Conservation (phyloP, 1,140 invertebrate genomes). For the Nasonia giraulti region DNA sequence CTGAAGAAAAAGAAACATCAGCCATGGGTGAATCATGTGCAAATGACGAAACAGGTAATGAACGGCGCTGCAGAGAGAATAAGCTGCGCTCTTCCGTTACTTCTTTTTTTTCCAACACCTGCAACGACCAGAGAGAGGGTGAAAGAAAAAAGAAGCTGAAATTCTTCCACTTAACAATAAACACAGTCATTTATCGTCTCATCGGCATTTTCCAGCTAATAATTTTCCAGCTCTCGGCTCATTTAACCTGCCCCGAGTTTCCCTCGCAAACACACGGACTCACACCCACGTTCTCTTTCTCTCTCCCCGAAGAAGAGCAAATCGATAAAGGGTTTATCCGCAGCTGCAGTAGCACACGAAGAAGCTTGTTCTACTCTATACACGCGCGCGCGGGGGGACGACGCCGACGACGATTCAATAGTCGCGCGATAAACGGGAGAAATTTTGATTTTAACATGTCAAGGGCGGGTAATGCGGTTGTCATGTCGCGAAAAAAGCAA, state of each 20-base stretch:
- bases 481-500: conserved; percentile 3
- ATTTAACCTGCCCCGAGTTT: neutral
- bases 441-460: conserved; percentile 18
- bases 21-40: conserved; percentile 2
- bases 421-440: neutral
- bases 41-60: conserved; percentile 22
- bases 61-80: neutral
- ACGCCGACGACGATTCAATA: neutral
- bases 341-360: neutral
- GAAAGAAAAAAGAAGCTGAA: neutral
- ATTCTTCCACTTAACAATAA: conserved; percentile 7
- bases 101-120: neutral
- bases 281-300: neutral
- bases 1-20: conserved; percentile 1
- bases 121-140: neutral
- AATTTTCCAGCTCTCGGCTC: conserved; percentile 26
- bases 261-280: neutral
- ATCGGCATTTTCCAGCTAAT: conserved; percentile 36
- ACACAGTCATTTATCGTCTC: conserved; percentile 22
- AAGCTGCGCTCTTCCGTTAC: conserved; percentile 17
- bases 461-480: conserved; percentile 8
- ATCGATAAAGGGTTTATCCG: conserved; percentile 12
- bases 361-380: neutral
- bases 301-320: neutral
- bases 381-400: neutral